phyloP scores from a whole-genome alignment of 2,888 invertebrate species.

The Netelia inedita region DNA sequence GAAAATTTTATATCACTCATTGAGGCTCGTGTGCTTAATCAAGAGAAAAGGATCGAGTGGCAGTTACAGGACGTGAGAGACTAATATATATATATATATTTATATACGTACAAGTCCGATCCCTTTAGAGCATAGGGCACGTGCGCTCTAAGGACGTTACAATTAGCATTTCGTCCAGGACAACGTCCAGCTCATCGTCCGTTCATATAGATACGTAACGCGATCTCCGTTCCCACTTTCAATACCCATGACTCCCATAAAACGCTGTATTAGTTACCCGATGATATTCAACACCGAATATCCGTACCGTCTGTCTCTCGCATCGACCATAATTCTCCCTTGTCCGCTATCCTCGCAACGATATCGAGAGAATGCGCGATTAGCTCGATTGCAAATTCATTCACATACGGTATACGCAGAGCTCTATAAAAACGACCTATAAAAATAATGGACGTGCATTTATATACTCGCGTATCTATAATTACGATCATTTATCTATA shows the following conservation, averaged over 20 bases:
- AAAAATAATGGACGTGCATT: background rate
- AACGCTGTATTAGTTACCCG: background rate
- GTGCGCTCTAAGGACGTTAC: slow-evolving; percentile 64
- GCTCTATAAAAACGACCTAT: background rate
- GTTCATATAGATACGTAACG: slow-evolving; percentile 55
- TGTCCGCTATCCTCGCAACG: slow-evolving; percentile 19
- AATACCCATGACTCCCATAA: background rate
- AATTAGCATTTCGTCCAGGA: slow-evolving; percentile 62
- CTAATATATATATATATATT: background rate
- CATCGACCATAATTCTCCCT: slow-evolving; percentile 50
- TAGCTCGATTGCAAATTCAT: slow-evolving; percentile 29
- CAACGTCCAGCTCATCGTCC: slow-evolving; percentile 29
- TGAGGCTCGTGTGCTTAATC: slow-evolving; percentile 7
- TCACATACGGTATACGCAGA: background rate
- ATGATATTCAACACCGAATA: too few relatives aligned
- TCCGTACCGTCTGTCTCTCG: slow-evolving; percentile 32
- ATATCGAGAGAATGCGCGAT: slow-evolving; percentile 53
- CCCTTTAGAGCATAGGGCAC: slow-evolving; percentile 31
- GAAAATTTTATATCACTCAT: background rate
- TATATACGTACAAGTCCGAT: background rate
- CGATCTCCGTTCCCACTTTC: slow-evolving; percentile 41
- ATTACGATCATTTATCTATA: background rate
- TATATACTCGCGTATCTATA: background rate
- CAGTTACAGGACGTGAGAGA: background rate
- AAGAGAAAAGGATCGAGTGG: slow-evolving; percentile 24